Conservation (phyloP, 2,797 vertebrate genomes). For the Anolis apletophallus region DNA sequence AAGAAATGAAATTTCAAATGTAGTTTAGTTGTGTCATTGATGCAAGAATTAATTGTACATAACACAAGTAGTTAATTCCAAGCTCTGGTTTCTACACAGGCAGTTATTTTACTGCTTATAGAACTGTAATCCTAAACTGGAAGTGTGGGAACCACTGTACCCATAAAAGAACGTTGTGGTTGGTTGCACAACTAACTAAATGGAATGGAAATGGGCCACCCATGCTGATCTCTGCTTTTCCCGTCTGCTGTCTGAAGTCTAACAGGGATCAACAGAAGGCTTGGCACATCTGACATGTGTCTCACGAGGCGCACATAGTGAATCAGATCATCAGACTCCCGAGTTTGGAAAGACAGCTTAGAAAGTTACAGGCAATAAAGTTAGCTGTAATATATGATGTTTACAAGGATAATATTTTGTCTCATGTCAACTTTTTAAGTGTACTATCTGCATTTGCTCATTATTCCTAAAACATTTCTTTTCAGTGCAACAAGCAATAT, state of each 20-base stretch:
- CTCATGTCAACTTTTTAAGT: too few relatives aligned
- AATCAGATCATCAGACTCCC: not conserved
- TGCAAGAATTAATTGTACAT: too few relatives aligned
- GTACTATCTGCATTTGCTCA: too few relatives aligned
- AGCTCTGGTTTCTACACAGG: not conserved
- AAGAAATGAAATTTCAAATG: too few relatives aligned
- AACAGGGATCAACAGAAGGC: not conserved
- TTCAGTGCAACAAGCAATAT: too few relatives aligned
- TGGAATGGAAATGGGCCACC: not conserved
- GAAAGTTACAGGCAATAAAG: too few relatives aligned
- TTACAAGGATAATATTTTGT: too few relatives aligned
- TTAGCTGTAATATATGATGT: too few relatives aligned
- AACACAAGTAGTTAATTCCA: too few relatives aligned
- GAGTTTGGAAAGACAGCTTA: not conserved
- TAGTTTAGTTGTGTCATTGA: too few relatives aligned
- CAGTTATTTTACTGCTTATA: not conserved
- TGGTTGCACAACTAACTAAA: slow-evolving; percentile 1
- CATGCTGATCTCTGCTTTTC: not conserved
- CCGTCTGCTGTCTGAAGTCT: not conserved
- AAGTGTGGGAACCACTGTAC: slow-evolving; percentile 5
- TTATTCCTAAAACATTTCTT: too few relatives aligned
- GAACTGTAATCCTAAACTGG: slow-evolving; percentile 1
- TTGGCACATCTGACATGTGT: not conserved
- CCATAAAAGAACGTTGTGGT: not conserved
- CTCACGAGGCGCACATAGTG: not conserved